A percentile compares a stretch with the other conserved stretches of the same genome.
Conservation (phyloP, 1,140 invertebrate species). For the Drosophila rhopaloa region DNA sequence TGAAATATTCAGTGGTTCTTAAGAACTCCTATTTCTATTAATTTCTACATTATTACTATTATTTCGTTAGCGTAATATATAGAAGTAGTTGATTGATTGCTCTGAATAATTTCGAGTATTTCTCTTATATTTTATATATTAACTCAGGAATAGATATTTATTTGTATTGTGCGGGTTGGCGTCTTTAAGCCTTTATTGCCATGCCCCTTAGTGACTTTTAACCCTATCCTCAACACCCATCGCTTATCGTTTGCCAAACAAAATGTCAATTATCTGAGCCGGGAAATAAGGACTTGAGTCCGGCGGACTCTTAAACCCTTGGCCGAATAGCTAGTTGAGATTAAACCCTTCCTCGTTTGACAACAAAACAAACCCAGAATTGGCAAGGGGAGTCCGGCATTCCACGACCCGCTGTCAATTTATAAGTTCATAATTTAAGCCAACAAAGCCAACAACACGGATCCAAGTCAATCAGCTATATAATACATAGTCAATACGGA, state of each 20-base stretch:
- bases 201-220: too few species aligned
- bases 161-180: too few species aligned
- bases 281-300: conserved; percentile 3
- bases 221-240: neutral
- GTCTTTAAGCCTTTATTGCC: too few species aligned
- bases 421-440: conserved; percentile 75
- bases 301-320: conserved; percentile 1
- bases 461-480: conserved; percentile 74
- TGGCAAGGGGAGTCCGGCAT: neutral
- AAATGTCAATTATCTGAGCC: conserved; percentile 47
- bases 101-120: too few species aligned
- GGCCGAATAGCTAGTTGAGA: conserved; percentile 12
- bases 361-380: conserved; percentile 13
- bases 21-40: neutral
- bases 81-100: too few species aligned
- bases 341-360: conserved; percentile 9
- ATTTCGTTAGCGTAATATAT: too few species aligned
- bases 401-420: conserved; percentile 62
- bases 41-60: neutral
- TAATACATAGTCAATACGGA: conserved; percentile 55
- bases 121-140: too few species aligned
- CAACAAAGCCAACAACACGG: conserved; percentile 56
- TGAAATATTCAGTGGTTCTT: too few species aligned
- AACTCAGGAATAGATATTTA: too few species aligned
- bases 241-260: conserved; percentile 20